Evolutionary conservation across 2,797 vertebrate species (phyloP).

Genomic region (Coluber constrictor): DNA sequence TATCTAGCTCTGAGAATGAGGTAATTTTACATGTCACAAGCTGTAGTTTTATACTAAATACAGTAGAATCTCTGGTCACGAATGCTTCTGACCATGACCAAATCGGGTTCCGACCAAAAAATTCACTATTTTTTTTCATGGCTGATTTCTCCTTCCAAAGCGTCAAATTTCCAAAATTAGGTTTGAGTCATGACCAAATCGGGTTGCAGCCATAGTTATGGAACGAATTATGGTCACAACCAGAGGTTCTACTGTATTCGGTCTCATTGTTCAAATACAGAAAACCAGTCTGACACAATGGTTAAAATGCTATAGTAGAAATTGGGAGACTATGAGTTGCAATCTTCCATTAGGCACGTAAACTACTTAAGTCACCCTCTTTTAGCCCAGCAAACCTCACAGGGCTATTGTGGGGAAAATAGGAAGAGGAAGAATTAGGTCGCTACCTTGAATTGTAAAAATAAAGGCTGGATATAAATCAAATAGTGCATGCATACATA

Average conservation of each 20-base stretch:
- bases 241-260: neutral
- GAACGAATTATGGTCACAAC: too few relatives aligned
- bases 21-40: neutral
- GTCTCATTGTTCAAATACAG: neutral
- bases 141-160: too few relatives aligned
- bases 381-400: neutral
- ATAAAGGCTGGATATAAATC: neutral
- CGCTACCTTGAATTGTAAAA: neutral
- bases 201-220: too few relatives aligned
- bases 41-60: neutral
- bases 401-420: neutral
- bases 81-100: too few relatives aligned
- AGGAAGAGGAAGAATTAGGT: neutral
- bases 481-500: neutral
- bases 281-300: neutral
- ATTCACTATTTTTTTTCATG: too few relatives aligned
- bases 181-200: too few relatives aligned
- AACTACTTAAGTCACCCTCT: neutral
- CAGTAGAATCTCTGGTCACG: too few relatives aligned
- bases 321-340: neutral
- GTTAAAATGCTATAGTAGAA: neutral
- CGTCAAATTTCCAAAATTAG: too few relatives aligned
- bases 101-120: too few relatives aligned
- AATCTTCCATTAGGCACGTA: neutral
- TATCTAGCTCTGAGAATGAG: neutral